Base-by-base conservation (phyloP, 2,888 invertebrate genomes). In the Dione vanillae region DNA sequence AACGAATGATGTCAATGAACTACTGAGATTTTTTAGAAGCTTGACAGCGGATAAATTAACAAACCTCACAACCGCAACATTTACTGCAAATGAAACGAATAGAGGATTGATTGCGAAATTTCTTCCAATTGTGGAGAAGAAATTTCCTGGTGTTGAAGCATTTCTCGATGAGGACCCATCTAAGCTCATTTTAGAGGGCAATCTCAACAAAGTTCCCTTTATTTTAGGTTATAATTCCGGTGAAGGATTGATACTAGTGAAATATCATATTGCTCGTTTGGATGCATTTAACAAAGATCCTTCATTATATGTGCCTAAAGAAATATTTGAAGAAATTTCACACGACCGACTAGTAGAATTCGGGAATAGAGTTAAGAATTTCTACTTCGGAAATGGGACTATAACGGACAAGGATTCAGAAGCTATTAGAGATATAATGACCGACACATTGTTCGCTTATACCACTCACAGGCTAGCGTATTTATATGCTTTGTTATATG, bases 221-320 rank as follows among this genome's bases (percentile, higher is more conserved):
- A 78, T 90, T 73, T 72, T 82, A 0, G 90, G 90, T 2, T 88
- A 87, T 74, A 90, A 83, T 77, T 82, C 85, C 1, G 83, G 81
- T 2, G 90, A 90, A 81, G 89, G 88, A 0, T 51, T 89, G 3
- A 16, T 85, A 1, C 76, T 82, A 65, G 65, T 84, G 0, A 74
- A 76, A 51, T 78, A 81, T 49, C 78, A 79, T 27, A 10, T 78
- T 2, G 80, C 79, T 2, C 83, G 83, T 73, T 35, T 80, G 0
- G 74, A 82, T 1, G n/a, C 77, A 11, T 70, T 80, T 0, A 88
- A 87, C 66, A 75, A 76, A 10, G 74, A 84, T 2, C 83, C 85
- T 0, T 80, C 83, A 0, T 82, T 77, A 56, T 78, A 83, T 14
- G 81, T 89, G 0, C 85, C 87, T 0, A 79, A 79, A 77, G 85